Percentiles rank a stretch among this genome's conserved stretches.
Evolutionary conservation across 2,797 vertebrate genomes (phyloP).

Genomic region (Novumbra hubbsi): DNA sequence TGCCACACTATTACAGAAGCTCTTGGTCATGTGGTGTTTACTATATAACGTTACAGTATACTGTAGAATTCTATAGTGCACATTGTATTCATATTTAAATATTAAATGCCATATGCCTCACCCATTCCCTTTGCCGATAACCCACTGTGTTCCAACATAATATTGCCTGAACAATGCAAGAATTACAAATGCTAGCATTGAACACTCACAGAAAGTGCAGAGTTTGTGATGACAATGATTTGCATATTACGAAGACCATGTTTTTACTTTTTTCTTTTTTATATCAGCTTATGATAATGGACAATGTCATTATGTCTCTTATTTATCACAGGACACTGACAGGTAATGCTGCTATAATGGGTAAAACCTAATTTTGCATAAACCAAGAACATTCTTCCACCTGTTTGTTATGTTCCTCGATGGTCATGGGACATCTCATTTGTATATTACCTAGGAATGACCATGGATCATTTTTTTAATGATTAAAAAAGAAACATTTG

Average conservation of each 20-base stretch:
- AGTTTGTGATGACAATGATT: background rate
- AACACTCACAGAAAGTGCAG: too few species aligned
- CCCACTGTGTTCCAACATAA: too few species aligned
- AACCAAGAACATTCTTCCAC: slow-evolving; percentile 8
- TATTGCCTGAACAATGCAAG: too few species aligned
- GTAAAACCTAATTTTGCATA: background rate
- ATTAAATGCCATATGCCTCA: too few species aligned
- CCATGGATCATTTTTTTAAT: slow-evolving; percentile 12
- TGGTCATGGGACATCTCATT: background rate
- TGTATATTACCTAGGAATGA: background rate
- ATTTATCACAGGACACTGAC: background rate
- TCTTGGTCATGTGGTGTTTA: too few species aligned
- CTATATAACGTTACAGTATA: too few species aligned
- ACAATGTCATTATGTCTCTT: background rate
- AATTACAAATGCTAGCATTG: too few species aligned
- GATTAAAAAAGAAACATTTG: background rate
- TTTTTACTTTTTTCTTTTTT: background rate
- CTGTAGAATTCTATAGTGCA: too few species aligned
- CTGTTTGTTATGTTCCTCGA: background rate
- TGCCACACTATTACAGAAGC: too few species aligned
- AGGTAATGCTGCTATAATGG: background rate
- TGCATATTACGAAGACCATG: background rate
- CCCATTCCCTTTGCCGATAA: too few species aligned
- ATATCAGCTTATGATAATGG: background rate
- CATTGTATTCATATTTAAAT: too few species aligned